These are phyloP conservation scores for Oxyruncus cristatus DNA, from an alignment of 2,113 vertebrate species.

Conservation along the genomic window DNA sequence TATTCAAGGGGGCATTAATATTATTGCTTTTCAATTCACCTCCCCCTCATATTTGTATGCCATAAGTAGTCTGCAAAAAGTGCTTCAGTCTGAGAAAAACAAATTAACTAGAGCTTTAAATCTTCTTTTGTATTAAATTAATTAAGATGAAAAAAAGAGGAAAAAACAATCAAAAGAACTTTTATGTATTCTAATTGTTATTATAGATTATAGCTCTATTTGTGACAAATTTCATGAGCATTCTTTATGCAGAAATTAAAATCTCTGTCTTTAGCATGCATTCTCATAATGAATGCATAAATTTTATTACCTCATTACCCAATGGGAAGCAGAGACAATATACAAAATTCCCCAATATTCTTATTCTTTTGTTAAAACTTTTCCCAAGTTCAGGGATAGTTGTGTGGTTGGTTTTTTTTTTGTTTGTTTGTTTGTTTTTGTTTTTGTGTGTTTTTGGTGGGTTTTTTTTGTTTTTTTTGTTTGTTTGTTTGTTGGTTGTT, in stretches of 20 bases:
- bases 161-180: background rate
- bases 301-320: slow-evolving; percentile 1
- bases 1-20: background rate
- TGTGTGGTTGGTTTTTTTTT: too few species aligned
- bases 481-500: too few species aligned
- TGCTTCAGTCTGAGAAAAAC: background rate
- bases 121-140: background rate
- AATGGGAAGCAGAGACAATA: background rate
- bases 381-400: background rate
- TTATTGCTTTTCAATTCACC: background rate
- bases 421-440: too few species aligned
- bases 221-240: background rate
- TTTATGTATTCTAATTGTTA: slow-evolving; percentile 6
- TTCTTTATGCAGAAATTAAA: slow-evolving; percentile 27
- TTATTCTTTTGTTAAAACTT: background rate
- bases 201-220: slow-evolving; percentile 9
- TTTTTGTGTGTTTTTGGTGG: too few species aligned
- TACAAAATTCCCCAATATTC: background rate
- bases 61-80: background rate
- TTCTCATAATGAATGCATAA: background rate
- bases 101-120: slow-evolving; percentile 33
- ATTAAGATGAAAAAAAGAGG: background rate
- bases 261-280: background rate
- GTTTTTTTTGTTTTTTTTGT: too few species aligned
- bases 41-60: background rate